These are phyloP conservation scores for Pipistrellus kuhlii DNA, from an alignment of 2,797 vertebrate genomes.

Conservation along the genomic window DNA sequence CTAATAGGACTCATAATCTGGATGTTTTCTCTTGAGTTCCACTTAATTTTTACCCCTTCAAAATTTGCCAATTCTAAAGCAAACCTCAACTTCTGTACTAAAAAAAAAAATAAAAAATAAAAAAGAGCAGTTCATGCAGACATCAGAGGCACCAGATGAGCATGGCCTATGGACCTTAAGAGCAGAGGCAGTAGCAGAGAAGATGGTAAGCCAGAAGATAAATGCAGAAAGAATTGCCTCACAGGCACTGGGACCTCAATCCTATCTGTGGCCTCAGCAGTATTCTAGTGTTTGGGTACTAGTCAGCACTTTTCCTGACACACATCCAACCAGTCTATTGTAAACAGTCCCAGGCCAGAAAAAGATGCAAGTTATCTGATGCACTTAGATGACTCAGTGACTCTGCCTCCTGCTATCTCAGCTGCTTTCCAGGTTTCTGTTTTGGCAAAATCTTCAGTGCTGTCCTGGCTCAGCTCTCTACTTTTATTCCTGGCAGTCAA, in stretches of 20 bases:
- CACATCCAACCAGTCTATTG: not conserved
- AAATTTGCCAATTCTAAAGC: not conserved
- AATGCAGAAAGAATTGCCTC: not conserved
- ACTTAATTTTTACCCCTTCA: not conserved
- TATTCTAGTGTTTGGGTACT: not conserved
- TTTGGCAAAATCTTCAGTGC: not conserved
- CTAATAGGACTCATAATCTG: not conserved
- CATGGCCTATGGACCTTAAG: not conserved
- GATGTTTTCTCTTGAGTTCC: not conserved
- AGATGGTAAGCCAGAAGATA: not conserved
- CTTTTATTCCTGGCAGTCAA: not conserved
- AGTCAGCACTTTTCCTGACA: not conserved
- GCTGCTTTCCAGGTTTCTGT: constrained; percentile 21
- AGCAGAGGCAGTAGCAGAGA: not conserved
- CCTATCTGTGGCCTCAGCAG: not conserved
- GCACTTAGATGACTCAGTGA: not conserved
- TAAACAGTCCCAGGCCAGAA: not conserved
- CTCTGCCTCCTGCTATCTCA: not conserved
- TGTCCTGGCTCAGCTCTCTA: not conserved
- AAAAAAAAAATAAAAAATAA: not conserved
- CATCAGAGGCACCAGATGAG: not conserved
- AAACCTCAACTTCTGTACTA: not conserved
- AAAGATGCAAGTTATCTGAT: constrained; percentile 6
- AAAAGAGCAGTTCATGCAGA: not conserved
- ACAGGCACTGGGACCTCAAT: not conserved